A percentile compares a stretch with the other conserved stretches of the same genome.
These are phyloP conservation scores for Drosophila mulleri DNA, from an alignment of 2,888 invertebrate species.

Conservation along the genomic window DNA sequence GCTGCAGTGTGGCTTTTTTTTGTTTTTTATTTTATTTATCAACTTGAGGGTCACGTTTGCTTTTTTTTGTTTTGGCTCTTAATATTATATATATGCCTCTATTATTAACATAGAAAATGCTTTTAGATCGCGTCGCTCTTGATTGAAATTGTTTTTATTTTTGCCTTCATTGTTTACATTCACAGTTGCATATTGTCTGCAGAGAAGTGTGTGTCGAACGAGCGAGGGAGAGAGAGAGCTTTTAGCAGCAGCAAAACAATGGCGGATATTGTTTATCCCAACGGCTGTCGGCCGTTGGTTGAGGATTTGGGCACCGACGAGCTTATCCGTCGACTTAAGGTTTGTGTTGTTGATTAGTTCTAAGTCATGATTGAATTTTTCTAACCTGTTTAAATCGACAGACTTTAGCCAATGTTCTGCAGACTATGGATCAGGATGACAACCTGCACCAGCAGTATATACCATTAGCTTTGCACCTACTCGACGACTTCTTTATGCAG, in stretches of 20 bases:
- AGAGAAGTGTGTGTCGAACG: constrained; percentile 1
- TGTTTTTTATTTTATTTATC: constrained; percentile 11
- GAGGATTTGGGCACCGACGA: constrained; percentile 98
- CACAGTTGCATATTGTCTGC: constrained; percentile 32
- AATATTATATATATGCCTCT: constrained; percentile 12
- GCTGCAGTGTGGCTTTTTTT: constrained; percentile 38
- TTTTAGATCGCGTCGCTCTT: neutral
- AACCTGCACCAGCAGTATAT: constrained; percentile 96
- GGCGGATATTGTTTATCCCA: constrained; percentile 96
- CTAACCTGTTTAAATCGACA: constrained; percentile 72
- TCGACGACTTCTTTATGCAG: constrained; percentile 96
- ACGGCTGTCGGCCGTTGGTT: constrained; percentile 96
- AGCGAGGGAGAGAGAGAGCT: constrained; percentile 1
- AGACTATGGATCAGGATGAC: constrained; percentile 98
- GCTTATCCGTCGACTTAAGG: constrained; percentile 96
- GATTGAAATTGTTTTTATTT: constrained; percentile 1
- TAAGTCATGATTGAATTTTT: neutral
- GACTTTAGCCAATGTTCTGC: constrained; percentile 96
- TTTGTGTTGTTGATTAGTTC: constrained; percentile 81
- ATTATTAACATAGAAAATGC: constrained; percentile 15
- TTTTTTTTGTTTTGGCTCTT: constrained; percentile 35
- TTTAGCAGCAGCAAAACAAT: constrained; percentile 83
- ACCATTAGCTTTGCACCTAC: constrained; percentile 95
- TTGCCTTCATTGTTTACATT: constrained; percentile 32
- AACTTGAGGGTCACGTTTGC: constrained; percentile 59